Evolutionary conservation across 64 coral and sea anemone genomes (phyloP).

Genomic region (Acropora yongei): DNA sequence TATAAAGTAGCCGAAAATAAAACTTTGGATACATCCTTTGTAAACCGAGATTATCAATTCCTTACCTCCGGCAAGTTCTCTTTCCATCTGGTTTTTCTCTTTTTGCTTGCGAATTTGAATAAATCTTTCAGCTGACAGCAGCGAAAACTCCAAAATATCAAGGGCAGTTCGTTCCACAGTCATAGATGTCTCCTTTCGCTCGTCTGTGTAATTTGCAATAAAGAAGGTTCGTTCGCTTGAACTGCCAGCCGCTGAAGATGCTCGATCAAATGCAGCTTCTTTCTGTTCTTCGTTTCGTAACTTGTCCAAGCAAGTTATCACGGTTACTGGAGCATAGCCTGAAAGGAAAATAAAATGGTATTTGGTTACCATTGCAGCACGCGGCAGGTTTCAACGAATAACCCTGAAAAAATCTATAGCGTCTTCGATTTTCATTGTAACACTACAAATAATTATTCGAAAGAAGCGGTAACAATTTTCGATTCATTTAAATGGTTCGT

Average conservation of each 20-base stretch:
- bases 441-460: too few species aligned
- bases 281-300: conserved; percentile 55
- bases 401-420: too few species aligned
- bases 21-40: too few species aligned
- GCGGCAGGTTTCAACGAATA: too few species aligned
- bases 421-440: too few species aligned
- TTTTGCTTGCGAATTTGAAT: conserved; percentile 73
- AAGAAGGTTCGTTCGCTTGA: conserved; percentile 80
- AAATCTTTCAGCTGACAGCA: conserved; percentile 84
- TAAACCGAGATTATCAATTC: neutral
- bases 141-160: conserved; percentile 71
- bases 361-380: too few species aligned
- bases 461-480: too few species aligned
- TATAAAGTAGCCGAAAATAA: too few species aligned
- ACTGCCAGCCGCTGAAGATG: conserved; percentile 77
- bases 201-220: conserved; percentile 78
- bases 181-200: conserved; percentile 29
- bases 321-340: conserved; percentile 86
- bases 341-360: neutral
- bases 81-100: conserved; percentile 41
- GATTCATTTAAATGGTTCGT: too few species aligned
- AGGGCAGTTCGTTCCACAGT: conserved; percentile 61
- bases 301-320: conserved; percentile 82
- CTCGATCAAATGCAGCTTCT: conserved; percentile 63
- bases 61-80: neutral